phyloP scores from a whole-genome alignment of 2,113 vertebrate species.

The Chaetops frenatus region DNA sequence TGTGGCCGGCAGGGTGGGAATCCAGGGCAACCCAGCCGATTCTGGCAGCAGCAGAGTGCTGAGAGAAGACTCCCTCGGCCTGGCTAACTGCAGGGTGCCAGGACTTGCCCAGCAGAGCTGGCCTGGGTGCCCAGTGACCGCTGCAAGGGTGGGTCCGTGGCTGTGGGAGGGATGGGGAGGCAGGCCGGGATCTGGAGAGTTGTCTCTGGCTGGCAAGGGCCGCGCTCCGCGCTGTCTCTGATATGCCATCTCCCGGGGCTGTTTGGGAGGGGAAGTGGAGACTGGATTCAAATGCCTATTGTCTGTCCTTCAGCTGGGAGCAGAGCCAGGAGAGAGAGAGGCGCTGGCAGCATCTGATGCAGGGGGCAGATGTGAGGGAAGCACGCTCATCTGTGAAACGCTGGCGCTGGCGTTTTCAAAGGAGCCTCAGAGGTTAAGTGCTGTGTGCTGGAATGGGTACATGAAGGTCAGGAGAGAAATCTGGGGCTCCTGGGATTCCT shows the following conservation, averaged over 20 bases:
- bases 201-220: slow-evolving; percentile 1
- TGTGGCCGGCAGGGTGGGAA: fast-evolving
- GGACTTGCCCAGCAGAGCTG: not conserved
- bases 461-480: not conserved
- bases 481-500: not conserved
- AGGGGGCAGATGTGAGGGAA: slow-evolving; percentile 31
- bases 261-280: slow-evolving; percentile 4
- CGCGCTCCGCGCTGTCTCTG: not conserved
- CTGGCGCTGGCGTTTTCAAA: not conserved
- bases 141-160: not conserved
- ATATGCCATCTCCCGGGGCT: slow-evolving; percentile 7
- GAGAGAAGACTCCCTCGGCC: not conserved
- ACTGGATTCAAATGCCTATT: not conserved
- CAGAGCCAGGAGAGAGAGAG: not conserved
- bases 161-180: not conserved
- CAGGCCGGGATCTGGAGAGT: not conserved
- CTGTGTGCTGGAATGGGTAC: not conserved
- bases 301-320: slow-evolving; percentile 34
- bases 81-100: not conserved
- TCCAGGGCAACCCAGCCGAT: fast-evolving
- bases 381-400: not conserved
- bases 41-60: not conserved
- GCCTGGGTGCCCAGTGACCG: not conserved
- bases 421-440: slow-evolving; percentile 41
- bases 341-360: slow-evolving; percentile 16